These are phyloP conservation scores for Musca domestica DNA, from an alignment of 1,140 invertebrate genomes.

Conservation along the genomic window DNA sequence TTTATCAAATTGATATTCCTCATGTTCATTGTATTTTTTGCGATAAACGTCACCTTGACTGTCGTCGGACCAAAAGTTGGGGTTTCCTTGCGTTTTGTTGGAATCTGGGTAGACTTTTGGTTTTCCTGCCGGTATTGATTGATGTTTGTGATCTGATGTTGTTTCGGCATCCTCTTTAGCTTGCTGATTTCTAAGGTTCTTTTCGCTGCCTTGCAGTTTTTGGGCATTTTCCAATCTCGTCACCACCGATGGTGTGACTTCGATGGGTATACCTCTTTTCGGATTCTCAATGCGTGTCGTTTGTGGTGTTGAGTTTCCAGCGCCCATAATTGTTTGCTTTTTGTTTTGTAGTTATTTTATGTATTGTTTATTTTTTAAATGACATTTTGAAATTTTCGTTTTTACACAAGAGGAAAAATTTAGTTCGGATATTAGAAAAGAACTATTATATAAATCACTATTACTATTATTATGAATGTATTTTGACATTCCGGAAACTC, in stretches of 20 bases:
- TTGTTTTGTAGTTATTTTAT: too few relatives aligned
- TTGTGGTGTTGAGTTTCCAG: constrained; percentile 23
- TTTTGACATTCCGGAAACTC: too few relatives aligned
- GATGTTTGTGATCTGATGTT: not conserved
- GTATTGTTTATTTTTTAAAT: not conserved
- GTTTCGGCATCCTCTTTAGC: not conserved
- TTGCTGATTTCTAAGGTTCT: not conserved
- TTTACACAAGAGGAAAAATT: too few relatives aligned
- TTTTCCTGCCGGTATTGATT: not conserved
- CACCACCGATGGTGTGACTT: constrained; percentile 10
- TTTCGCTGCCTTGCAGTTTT: not conserved
- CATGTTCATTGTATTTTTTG: constrained; percentile 18
- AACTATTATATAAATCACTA: too few relatives aligned
- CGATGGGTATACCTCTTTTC: not conserved
- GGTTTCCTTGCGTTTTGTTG: not conserved
- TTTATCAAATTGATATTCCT: constrained; percentile 16
- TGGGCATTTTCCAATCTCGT: not conserved
- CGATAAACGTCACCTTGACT: constrained; percentile 1
- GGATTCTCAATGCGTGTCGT: constrained; percentile 21
- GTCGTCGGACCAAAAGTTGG: constrained; percentile 5
- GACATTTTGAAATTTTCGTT: too few relatives aligned
- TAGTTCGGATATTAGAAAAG: too few relatives aligned
- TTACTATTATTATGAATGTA: too few relatives aligned
- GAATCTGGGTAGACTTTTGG: too few relatives aligned
- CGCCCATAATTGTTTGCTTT: constrained; percentile 6